phyloP scores from a whole-genome alignment of 2,888 invertebrate genomes.

The Blastobasis adustella region DNA sequence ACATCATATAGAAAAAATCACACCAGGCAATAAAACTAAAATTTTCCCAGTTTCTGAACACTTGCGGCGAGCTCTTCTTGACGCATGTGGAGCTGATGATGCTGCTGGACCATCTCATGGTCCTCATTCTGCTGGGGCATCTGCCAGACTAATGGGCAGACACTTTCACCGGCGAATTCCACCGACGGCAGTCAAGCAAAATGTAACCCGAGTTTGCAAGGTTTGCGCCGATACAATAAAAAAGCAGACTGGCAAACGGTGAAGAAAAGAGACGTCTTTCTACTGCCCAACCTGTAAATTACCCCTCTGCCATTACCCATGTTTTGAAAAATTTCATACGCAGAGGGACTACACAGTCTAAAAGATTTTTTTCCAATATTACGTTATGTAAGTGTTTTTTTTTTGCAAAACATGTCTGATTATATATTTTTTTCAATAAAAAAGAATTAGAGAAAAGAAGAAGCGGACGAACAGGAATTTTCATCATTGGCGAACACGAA shows the following conservation, averaged over 20 bases:
- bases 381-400: too few relatives aligned
- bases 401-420: too few relatives aligned
- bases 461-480: too few relatives aligned
- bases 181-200: conserved; percentile 7
- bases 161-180: conserved; percentile 9
- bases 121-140: not conserved
- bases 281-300: conserved; percentile 5
- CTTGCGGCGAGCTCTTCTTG: not conserved
- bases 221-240: conserved; percentile 3
- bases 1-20: conserved; percentile 4
- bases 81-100: not conserved
- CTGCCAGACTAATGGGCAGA: not conserved
- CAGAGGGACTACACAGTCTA: too few relatives aligned
- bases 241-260: not conserved
- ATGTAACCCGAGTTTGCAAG: conserved; percentile 7
- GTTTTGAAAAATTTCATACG: conserved; percentile 1
- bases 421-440: too few relatives aligned
- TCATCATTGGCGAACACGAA: too few relatives aligned
- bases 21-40: not conserved
- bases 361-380: too few relatives aligned
- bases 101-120: not conserved
- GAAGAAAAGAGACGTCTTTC: conserved; percentile 1
- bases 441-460: too few relatives aligned
- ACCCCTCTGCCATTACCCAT: not conserved
- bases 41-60: not conserved